Base-by-base conservation (phyloP, 1,140 invertebrate genomes). In the Zophobas morio region DNA sequence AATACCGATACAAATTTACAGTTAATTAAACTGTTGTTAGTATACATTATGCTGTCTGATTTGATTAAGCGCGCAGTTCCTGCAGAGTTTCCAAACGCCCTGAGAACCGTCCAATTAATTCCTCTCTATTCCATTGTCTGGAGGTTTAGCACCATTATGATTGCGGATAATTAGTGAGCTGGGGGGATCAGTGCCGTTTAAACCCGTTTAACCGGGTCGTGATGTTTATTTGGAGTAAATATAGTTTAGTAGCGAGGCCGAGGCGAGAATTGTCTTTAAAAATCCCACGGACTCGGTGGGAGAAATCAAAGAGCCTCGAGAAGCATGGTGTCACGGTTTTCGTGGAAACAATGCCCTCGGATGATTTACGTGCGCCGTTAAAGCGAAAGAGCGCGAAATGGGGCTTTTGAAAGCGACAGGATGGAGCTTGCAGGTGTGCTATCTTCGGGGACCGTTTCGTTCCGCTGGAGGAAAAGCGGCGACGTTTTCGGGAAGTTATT, bases 221-320 rank as follows among this genome's bases (percentile, higher is more conserved):
- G 39, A 66, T 66, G 60, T 66, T 66, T 66, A 66, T 66, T 66
- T 66, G 60, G 60, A 66, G 60, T 66, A 66, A 66, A 66, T 66
- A 66, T 40, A 40, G 39, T 66, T 66, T 66, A 66, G 60, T 40
- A 66, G 49, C 49, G 49, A 66, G 39, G 39, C 60, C 60, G 60
- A 66, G 60, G 60, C 60, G 60, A 42, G 60, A 66, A 66, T 66
- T 66, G 60, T 66, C 60, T 66, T 66, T 32, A 39, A 66, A 42
- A 42, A 42, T 66, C 60, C 60, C 60, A 66, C 60, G 60, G 60
- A 39, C 37, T 42, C 37, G 42, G 37, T n/a, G 60, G n/a, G 20
- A 42, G 42, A 42, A 20, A 39, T 42, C 42, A 4, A 66, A 40
- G 37, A 46, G 42, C 39, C 39, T n/a, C 37, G 60, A 66, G 33